phyloP scores from a whole-genome alignment of 2,888 invertebrate genomes.

The Argyra leucocephala region DNA sequence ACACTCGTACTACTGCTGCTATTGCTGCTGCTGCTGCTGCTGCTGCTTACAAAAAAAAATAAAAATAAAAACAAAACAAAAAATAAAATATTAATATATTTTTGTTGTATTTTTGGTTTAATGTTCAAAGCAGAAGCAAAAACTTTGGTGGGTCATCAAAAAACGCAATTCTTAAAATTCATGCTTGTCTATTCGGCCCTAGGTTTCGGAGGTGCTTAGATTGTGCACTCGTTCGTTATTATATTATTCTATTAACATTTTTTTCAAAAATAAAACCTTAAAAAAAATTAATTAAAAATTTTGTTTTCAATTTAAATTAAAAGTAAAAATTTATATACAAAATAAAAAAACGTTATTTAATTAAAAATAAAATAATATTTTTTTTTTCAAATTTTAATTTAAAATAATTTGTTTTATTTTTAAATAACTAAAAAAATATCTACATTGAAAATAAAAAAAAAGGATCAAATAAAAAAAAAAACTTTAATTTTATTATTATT shows the following conservation, averaged over 20 bases:
- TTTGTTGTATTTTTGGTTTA: not conserved
- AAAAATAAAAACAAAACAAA: not conserved
- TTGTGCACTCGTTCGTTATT: slow-evolving; percentile 39
- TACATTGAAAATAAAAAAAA: not conserved
- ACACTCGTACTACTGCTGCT: slow-evolving; percentile 26
- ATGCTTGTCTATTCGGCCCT: slow-evolving; percentile 45
- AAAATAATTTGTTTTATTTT: not conserved
- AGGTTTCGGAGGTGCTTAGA: slow-evolving; percentile 46
- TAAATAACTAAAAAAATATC: not conserved
- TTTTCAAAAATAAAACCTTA: slow-evolving; percentile 22
- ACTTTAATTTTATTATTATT: not conserved
- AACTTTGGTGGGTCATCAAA: slow-evolving; percentile 27
- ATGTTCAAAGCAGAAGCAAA: not conserved
- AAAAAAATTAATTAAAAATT: slow-evolving; percentile 21
- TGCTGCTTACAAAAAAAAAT: slow-evolving; percentile 11
- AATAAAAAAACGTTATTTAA: slow-evolving; percentile 35
- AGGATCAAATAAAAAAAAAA: not conserved
- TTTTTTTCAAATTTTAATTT: slow-evolving; percentile 34
- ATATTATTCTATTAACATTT: slow-evolving; percentile 25
- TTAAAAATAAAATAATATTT: slow-evolving; percentile 33
- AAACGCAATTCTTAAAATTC: slow-evolving; percentile 43
- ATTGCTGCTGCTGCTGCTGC: slow-evolving; percentile 18
- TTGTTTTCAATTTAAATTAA: slow-evolving; percentile 7
- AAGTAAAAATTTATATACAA: slow-evolving; percentile 24
- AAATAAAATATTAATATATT: not conserved